Evolutionary conservation across 1,140 invertebrate genomes (phyloP).

Genomic region (Drosophila arizonae): DNA sequence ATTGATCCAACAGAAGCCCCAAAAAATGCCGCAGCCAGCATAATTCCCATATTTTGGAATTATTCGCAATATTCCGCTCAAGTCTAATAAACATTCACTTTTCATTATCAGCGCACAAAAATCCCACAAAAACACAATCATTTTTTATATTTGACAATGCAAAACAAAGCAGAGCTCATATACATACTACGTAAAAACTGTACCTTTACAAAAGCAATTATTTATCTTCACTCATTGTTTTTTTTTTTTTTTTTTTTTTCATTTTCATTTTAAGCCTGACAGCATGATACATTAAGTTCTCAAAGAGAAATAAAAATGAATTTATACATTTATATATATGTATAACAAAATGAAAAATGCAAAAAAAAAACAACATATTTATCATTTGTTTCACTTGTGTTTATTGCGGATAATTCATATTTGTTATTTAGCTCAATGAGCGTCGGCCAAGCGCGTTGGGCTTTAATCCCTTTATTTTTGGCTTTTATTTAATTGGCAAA

Average conservation of each 20-base stretch:
- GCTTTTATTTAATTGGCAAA: slow-evolving; percentile 75
- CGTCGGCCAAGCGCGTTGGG: slow-evolving; percentile 45
- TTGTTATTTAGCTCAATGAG: slow-evolving; percentile 62
- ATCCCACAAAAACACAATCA: neutral
- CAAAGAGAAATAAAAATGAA: slow-evolving; percentile 1
- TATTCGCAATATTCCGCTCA: too few species aligned
- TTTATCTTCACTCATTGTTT: neutral
- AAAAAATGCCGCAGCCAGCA: too few species aligned
- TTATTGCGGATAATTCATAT: slow-evolving; percentile 36
- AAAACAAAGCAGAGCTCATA: neutral
- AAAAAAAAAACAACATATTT: slow-evolving; percentile 22
- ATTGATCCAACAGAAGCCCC: too few species aligned
- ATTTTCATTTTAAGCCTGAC: too few species aligned
- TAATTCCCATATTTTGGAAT: too few species aligned
- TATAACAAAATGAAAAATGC: too few species aligned
- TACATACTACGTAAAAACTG: neutral
- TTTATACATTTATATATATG: too few species aligned
- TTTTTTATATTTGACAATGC: neutral
- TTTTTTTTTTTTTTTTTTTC: too few species aligned
- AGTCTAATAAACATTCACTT: too few species aligned
- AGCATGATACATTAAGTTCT: too few species aligned
- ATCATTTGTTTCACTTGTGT: slow-evolving; percentile 19
- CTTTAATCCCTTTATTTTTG: slow-evolving; percentile 69
- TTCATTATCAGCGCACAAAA: neutral
- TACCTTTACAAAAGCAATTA: slow-evolving; percentile 1